These are phyloP conservation scores for Pachymerium ferrugineum DNA, from an alignment of 2,888 invertebrate genomes.

Conservation along the genomic window DNA sequence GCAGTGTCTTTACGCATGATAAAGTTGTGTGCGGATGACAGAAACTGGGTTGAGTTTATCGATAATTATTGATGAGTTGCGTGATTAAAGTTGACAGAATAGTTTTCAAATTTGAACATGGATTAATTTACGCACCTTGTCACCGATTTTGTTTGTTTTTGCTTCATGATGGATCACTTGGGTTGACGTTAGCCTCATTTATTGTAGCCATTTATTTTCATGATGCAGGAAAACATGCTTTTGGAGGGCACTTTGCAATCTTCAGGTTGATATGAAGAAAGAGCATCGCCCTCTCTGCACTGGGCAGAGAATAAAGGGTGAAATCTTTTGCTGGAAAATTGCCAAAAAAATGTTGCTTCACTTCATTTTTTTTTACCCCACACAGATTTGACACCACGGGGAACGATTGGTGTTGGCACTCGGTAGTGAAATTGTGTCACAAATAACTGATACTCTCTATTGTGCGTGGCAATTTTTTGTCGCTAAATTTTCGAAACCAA, in stretches of 20 bases:
- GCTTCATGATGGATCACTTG: background rate
- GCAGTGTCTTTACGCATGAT: background rate
- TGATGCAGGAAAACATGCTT: constrained; percentile 18
- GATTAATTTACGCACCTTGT: background rate
- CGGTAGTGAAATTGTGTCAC: too few relatives aligned
- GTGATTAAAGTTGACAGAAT: background rate
- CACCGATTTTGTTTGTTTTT: constrained; percentile 11
- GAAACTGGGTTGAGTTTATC: too few relatives aligned
- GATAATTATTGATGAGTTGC: background rate
- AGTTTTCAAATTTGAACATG: constrained; percentile 1
- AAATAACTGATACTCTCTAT: too few relatives aligned
- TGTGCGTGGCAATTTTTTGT: too few relatives aligned
- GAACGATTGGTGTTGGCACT: background rate
- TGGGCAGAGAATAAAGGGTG: background rate
- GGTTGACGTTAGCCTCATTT: constrained; percentile 1
- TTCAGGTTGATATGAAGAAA: background rate
- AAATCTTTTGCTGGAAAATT: background rate
- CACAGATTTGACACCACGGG: background rate
- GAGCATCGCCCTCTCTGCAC: constrained; percentile 10
- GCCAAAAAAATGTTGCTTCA: background rate
- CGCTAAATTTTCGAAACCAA: too few relatives aligned
- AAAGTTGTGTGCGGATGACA: too few relatives aligned
- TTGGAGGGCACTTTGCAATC: constrained; percentile 18
- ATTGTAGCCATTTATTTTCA: constrained; percentile 15
- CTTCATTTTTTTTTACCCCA: background rate